Evolutionary conservation across 2,888 invertebrate species (phyloP), one percentile per base, ranked within the genome.

Genomic region (Ferrisia virgata): DNA sequence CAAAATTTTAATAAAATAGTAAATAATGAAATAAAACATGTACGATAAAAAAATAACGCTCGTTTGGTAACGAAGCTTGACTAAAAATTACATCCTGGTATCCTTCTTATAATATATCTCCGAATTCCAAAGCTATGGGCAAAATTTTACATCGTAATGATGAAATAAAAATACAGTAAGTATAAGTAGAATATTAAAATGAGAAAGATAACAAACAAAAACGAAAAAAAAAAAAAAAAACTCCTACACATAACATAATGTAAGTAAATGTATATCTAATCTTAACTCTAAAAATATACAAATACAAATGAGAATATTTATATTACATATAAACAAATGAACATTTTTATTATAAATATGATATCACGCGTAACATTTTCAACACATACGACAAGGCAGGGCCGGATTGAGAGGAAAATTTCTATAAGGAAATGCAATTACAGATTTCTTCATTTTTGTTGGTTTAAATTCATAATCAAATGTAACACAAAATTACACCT

Each of bases 301-400:
- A 64, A 64, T 64, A 64, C 64, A 64, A 64, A 64, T 64, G 28
- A n/a, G n/a, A 64, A 64, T 64, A 64, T 25, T 53, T 64, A 64
- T 64, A 64, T 64, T 64, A 64, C 64, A 64, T 64, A 64, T 64
- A 8, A 64, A 64, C 64, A 64, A 64, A 64, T n/a, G n/a, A 64
- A 64, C 28, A n/a, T n/a, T n/a, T n/a, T n/a, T n/a, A n/a, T 64
- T 64, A 64, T 64, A 28, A 28, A 64, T 64, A 64, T 64, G 64
- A 64, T 64, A 64, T 64, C 64, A 64, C 64, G 64, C 64, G 28
- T 64, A 64, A 64, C 64, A 28, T 64, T 28, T 64, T 64, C 13
- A 64, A 64, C 64, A 64, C 64, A 64, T 64, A 64, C 64, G 64
- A 53, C 22, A 53, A 22, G 64, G 64, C 64, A 28, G n/a, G n/a